phyloP scores from a whole-genome alignment of 2,113 vertebrate species.

The Macroglossus sobrinus region DNA sequence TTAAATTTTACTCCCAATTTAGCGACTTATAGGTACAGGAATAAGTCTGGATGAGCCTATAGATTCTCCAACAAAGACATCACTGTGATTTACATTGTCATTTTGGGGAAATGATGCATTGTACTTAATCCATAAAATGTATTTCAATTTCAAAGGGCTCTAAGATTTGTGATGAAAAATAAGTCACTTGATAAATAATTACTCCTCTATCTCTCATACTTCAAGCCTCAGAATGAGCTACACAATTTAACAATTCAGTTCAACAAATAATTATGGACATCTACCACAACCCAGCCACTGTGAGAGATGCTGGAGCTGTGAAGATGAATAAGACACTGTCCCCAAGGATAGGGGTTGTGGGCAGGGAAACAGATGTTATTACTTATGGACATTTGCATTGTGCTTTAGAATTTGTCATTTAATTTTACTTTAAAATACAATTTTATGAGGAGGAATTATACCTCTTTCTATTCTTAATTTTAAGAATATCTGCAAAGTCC shows the following conservation, averaged over 20 bases:
- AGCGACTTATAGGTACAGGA: not conserved
- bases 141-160: not conserved
- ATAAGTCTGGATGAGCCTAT: not conserved
- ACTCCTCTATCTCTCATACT: not conserved
- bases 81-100: not conserved
- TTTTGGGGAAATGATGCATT: not conserved
- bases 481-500: not conserved
- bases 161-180: not conserved
- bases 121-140: not conserved
- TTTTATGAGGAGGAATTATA: not conserved
- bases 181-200: not conserved
- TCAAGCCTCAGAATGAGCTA: not conserved
- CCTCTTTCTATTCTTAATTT: not conserved
- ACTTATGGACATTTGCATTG: not conserved
- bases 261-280: not conserved
- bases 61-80: not conserved
- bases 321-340: not conserved
- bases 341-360: not conserved
- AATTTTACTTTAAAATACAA: not conserved
- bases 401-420: conserved; percentile 2
- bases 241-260: not conserved
- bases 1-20: not conserved
- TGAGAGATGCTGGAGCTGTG: not conserved
- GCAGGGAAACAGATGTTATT: not conserved
- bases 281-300: not conserved